Percentiles rank a stretch among this genome's conserved stretches.
These are phyloP conservation scores for Dreissena polymorpha DNA, from an alignment of 1,140 invertebrate species.

Conservation along the genomic window DNA sequence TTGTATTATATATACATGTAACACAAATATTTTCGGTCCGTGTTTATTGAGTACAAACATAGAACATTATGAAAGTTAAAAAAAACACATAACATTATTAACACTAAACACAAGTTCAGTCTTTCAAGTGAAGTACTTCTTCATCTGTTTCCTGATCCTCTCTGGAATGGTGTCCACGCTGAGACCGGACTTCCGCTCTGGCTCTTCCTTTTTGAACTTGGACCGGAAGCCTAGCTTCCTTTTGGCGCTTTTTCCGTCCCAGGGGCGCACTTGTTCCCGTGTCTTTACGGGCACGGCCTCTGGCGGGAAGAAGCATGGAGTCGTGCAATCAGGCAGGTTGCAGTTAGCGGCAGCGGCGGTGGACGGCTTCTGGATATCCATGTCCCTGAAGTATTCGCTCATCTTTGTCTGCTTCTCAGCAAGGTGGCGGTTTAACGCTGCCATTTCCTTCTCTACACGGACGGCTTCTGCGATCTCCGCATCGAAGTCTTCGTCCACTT, in stretches of 20 bases:
- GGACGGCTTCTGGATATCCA: not conserved
- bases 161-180: not conserved
- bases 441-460: slow-evolving; percentile 9
- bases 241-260: slow-evolving; percentile 15
- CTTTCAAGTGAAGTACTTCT: slow-evolving; percentile 26
- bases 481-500: slow-evolving; percentile 9
- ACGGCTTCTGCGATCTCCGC: not conserved
- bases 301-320: not conserved
- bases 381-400: not conserved
- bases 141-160: slow-evolving; percentile 19
- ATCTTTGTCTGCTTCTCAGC: slow-evolving; percentile 8
- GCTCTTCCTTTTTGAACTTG: slow-evolving; percentile 5
- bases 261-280: not conserved
- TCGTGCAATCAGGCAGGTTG: not conserved
- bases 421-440: not conserved
- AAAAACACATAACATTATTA: no score
- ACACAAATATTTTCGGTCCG: no score
- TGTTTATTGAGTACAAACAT: no score
- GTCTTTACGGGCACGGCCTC: slow-evolving; percentile 3
- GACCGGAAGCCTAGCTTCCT: slow-evolving; percentile 16
- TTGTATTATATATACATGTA: no score
- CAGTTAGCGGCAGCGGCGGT: slow-evolving; percentile 21
- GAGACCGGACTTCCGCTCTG: not conserved
- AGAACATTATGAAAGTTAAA: no score
- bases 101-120: not conserved